A percentile compares a stretch with the other conserved stretches of the same genome.
Conservation (phyloP, 2,113 vertebrate genomes). For the Thamnophis sirtalis region DNA sequence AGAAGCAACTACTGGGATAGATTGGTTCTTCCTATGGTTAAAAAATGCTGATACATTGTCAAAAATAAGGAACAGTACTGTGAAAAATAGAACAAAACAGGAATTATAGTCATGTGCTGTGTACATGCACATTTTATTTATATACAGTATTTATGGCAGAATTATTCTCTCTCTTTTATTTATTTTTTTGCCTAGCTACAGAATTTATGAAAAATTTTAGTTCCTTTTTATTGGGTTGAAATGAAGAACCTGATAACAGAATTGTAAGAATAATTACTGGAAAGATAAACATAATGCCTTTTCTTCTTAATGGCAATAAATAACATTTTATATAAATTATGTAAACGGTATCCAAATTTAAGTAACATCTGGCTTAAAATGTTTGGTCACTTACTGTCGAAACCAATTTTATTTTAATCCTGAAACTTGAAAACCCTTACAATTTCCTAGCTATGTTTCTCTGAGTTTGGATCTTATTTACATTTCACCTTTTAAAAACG, state of each 20-base stretch:
- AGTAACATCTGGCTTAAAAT: neutral
- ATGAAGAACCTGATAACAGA: constrained; percentile 53
- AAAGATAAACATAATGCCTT: neutral
- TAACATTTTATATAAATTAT: neutral
- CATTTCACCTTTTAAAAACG: neutral
- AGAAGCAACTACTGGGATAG: neutral
- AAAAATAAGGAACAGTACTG: neutral
- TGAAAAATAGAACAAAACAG: neutral
- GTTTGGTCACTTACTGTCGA: neutral
- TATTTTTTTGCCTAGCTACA: constrained; percentile 34
- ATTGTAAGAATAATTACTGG: neutral
- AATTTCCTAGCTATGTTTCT: neutral
- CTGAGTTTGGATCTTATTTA: no score
- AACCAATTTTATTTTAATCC: neutral
- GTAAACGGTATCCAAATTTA: neutral
- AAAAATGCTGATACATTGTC: neutral
- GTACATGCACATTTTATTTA: neutral
- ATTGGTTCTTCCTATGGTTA: neutral
- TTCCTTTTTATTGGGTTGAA: constrained; percentile 26
- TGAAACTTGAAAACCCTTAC: neutral
- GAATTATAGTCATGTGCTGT: neutral
- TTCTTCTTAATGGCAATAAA: neutral
- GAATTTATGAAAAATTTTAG: constrained; percentile 24
- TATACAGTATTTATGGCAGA: neutral
- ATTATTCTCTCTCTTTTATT: neutral